A percentile compares a stretch with the other conserved stretches of the same genome.
Conservation (phyloP, 2,888 invertebrate species). For the Pterobdella sp. region DNA sequence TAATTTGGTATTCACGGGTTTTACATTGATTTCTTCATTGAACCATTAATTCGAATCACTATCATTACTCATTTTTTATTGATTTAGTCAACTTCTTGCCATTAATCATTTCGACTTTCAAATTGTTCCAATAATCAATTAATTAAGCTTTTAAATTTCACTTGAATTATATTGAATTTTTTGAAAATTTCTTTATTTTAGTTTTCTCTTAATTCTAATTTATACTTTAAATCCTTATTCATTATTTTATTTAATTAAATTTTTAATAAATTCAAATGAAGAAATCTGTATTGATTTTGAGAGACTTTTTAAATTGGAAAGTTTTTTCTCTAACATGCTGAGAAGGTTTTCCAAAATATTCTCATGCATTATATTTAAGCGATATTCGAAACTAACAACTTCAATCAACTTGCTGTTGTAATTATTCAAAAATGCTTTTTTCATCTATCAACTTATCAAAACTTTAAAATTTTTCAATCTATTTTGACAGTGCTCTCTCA, state of each 20-base stretch:
- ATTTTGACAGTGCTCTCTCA: not conserved
- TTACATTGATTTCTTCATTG: not conserved
- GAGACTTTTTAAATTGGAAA: too few relatives aligned
- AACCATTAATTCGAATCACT: not conserved
- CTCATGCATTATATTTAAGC: too few relatives aligned
- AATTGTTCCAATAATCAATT: conserved; percentile 3
- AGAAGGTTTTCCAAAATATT: too few relatives aligned
- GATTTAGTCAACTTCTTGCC: not conserved
- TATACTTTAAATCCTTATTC: not conserved
- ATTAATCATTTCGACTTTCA: not conserved
- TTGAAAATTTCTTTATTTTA: not conserved
- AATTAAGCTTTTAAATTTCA: not conserved
- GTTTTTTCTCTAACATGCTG: too few relatives aligned
- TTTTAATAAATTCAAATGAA: not conserved
- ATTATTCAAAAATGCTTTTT: too few relatives aligned
- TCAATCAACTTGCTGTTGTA: too few relatives aligned
- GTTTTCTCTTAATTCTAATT: not conserved
- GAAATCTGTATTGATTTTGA: too few relatives aligned
- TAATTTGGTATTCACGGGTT: too few relatives aligned
- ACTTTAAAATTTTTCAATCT: not conserved
- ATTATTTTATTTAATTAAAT: not conserved
- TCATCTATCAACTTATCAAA: not conserved
- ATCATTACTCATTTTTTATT: conserved; percentile 5
- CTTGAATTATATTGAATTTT: not conserved
- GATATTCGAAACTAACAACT: too few relatives aligned